Base-by-base conservation (phyloP, 2,113 vertebrate species). In the Penelope pileata region DNA sequence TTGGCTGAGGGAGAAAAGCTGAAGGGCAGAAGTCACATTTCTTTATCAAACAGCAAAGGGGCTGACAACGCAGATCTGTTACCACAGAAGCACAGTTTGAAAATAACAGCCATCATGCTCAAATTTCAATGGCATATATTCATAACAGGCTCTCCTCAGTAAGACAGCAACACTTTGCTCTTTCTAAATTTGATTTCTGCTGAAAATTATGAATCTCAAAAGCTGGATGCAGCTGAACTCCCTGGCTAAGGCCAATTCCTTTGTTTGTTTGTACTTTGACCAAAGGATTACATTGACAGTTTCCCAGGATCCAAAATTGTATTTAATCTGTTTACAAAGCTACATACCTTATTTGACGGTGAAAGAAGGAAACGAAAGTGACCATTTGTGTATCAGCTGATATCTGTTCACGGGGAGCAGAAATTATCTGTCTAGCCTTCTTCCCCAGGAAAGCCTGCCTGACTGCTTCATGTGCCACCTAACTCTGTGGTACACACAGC, bases 341-440 rank as follows among this genome's bases (percentile, higher is more conserved):
- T 81, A 36, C n/a, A 21, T 72, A 34, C 3, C 8, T 80, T 68
- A 59, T 83, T 78, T 68, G 56, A 88, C 67, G 78, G 43, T 67
- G 79, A 88, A 91, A 91, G 32, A 80, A 83, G 90, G 94, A 91
- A 93, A 78, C 34, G 42, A 90, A 93, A 93, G 83, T 86, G 72
- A 51, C 59, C 29, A 2, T 74, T 82, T 74, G 42, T 79, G 19
- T 75, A 68, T 90, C 43, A 90, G 67, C 87, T 74, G 54, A 51
- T 90, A 32, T 72, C 40, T 80, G 75, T 51, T 93, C 26, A 8
- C 75, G 40, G 86, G 86, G 91, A 94, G 86, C 83, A 77, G 59
- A 54, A 70, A 21, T 60, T 60, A 11, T n/a, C 67, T 73, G 64
- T 66, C 86, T 42, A 8, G 53, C 72, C 29, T 32, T 34, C 68